Evolutionary conservation across 2,888 invertebrate genomes (phyloP).

Genomic region (Acleris holmiana): DNA sequence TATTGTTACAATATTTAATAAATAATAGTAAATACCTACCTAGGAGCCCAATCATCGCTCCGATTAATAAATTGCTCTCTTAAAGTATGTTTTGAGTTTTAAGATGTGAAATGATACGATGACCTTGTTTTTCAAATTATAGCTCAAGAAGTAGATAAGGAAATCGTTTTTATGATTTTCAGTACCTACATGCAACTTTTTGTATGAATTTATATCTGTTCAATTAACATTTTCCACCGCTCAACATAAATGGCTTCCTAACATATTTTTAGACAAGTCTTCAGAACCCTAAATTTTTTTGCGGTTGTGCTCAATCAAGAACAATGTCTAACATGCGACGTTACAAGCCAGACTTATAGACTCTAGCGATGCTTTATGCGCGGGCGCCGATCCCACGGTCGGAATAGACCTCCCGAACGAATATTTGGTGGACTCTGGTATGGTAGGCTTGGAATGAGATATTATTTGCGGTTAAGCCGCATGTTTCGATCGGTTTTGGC

Average conservation of each 20-base stretch:
- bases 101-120: no score
- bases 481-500: slow-evolving; percentile 11
- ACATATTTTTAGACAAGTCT: neutral
- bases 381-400: slow-evolving; percentile 61
- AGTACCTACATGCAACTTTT: no score
- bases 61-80: no score
- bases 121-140: no score
- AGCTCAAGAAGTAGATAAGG: no score
- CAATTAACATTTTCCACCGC: no score
- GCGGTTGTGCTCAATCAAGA: slow-evolving; percentile 57
- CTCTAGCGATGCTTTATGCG: slow-evolving; percentile 57
- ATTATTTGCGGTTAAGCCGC: slow-evolving; percentile 22
- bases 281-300: slow-evolving; percentile 44
- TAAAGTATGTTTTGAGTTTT: no score
- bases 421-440: slow-evolving; percentile 25
- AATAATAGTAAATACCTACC: no score
- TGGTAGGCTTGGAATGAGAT: slow-evolving; percentile 38
- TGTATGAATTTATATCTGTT: no score
- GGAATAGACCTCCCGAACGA: slow-evolving; percentile 50
- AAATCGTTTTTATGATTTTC: no score
- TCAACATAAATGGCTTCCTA: neutral
- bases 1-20: no score
- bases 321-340: slow-evolving; percentile 65
- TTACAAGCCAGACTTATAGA: slow-evolving; percentile 55
- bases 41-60: no score